Conservation (phyloP, 2,888 invertebrate genomes). For the Cancer borealis region DNA sequence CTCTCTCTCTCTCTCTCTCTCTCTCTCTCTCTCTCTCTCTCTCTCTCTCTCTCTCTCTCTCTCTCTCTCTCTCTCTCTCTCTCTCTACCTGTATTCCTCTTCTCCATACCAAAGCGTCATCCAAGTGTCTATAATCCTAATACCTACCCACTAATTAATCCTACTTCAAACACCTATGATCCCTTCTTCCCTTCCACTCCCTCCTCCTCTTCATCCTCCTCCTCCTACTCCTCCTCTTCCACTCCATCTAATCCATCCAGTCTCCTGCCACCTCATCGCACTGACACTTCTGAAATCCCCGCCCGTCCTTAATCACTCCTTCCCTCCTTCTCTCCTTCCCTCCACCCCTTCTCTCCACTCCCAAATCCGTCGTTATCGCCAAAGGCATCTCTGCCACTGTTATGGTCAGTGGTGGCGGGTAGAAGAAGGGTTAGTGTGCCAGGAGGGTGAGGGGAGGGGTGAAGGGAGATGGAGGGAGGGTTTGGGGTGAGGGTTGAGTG, state of each 20-base stretch:
- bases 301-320: neutral
- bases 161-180: neutral
- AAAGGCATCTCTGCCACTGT: neutral
- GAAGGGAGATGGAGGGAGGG: no score
- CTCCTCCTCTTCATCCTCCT: neutral
- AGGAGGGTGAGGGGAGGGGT: no score
- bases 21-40: neutral
- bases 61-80: neutral
- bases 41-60: neutral
- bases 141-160: neutral
- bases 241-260: neutral
- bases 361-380: conserved; percentile 14
- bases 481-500: no score
- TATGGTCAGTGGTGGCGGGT: no score
- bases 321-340: neutral
- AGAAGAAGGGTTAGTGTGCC: no score
- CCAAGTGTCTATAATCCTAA: neutral
- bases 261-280: neutral
- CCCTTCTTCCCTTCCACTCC: neutral
- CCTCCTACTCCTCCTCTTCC: neutral
- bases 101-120: neutral
- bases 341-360: neutral
- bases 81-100: neutral
- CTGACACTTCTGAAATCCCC: neutral
- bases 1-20: neutral